A percentile compares a stretch with the other conserved stretches of the same genome.
Conservation (phyloP, 2,113 vertebrate genomes). For the Psittacula cyanocephala region DNA sequence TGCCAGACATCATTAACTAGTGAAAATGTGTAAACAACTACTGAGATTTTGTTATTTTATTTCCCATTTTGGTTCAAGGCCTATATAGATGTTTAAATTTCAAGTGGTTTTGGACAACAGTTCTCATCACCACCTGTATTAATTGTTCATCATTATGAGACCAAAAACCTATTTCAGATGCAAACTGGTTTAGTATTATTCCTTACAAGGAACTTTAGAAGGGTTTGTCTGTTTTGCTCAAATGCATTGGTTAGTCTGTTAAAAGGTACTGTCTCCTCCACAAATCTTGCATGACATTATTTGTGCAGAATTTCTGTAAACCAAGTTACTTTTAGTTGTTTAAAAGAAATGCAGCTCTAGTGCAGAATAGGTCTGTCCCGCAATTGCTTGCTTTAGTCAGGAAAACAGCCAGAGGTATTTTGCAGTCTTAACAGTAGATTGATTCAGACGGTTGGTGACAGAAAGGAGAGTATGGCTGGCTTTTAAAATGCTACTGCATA, state of each 20-base stretch:
- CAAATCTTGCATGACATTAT: background rate
- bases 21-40: background rate
- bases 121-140: background rate
- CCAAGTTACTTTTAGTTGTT: background rate
- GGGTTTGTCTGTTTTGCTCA: background rate
- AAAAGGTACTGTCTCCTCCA: background rate
- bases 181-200: background rate
- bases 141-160: background rate
- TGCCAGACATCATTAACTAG: background rate
- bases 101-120: background rate
- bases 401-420: slow-evolving; percentile 1
- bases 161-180: background rate
- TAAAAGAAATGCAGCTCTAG: background rate
- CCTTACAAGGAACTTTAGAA: background rate
- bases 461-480: background rate
- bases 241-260: background rate
- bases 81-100: background rate
- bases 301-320: background rate
- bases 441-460: background rate
- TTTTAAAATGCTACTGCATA: background rate
- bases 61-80: background rate
- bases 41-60: background rate
- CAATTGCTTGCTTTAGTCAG: background rate
- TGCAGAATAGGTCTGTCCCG: background rate
- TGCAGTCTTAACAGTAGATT: background rate